These are phyloP conservation scores for Cryptocephalus primarius DNA, from an alignment of 2,888 invertebrate genomes.

Conservation along the genomic window DNA sequence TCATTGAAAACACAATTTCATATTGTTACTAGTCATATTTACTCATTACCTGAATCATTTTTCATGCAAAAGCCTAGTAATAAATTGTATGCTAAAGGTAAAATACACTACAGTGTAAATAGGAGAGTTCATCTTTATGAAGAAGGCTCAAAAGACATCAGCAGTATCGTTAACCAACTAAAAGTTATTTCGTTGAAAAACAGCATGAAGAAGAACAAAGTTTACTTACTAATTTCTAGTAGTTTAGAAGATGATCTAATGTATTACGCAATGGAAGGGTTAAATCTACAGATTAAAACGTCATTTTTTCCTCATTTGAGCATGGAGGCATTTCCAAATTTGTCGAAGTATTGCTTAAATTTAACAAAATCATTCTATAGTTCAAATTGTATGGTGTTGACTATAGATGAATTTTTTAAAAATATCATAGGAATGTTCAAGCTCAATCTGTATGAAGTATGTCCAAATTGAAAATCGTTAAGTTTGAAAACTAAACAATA, in stretches of 20 bases:
- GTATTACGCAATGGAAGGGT: slow-evolving; percentile 27
- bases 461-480: too few species aligned
- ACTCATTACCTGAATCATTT: slow-evolving; percentile 62
- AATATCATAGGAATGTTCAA: slow-evolving; percentile 8
- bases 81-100: slow-evolving; percentile 44
- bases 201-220: slow-evolving; percentile 45
- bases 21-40: slow-evolving; percentile 65
- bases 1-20: slow-evolving; percentile 48
- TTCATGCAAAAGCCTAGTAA: slow-evolving; percentile 57
- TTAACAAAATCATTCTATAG: slow-evolving; percentile 13
- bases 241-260: slow-evolving; percentile 50
- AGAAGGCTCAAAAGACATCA: slow-evolving; percentile 53
- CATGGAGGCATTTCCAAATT: slow-evolving; percentile 58
- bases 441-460: slow-evolving; percentile 13
- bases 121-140: slow-evolving; percentile 62
- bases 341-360: slow-evolving; percentile 34
- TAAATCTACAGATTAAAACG: slow-evolving; percentile 42
- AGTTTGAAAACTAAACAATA: too few species aligned
- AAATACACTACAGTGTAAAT: slow-evolving; percentile 50
- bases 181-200: slow-evolving; percentile 33
- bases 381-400: slow-evolving; percentile 6
- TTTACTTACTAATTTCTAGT: slow-evolving; percentile 63
- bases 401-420: slow-evolving; percentile 6
- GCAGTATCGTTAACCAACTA: slow-evolving; percentile 45
- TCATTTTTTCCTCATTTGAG: slow-evolving; percentile 69